A percentile compares a stretch with the other conserved stretches of the same genome.
Conservation (phyloP, 1,140 invertebrate genomes). For the Bombus pyrosoma region DNA sequence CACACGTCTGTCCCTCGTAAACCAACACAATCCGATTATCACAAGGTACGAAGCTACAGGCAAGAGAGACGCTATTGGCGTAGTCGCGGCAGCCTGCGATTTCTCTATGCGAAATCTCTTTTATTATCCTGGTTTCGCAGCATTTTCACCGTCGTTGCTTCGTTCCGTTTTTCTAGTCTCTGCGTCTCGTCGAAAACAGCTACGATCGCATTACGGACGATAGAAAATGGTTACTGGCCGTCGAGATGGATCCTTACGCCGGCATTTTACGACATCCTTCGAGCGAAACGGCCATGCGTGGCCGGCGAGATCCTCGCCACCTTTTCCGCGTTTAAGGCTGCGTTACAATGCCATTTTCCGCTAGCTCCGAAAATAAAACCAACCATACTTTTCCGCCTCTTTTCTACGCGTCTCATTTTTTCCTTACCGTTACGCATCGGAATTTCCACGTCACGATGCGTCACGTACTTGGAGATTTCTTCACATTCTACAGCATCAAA, state of each 20-base stretch:
- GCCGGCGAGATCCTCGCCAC: conserved; percentile 53
- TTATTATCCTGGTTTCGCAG: background rate
- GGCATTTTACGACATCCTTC: conserved; percentile 68
- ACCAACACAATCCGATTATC: conserved; percentile 4
- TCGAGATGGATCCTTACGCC: conserved; percentile 54
- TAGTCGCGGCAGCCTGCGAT: no score
- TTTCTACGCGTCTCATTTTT: background rate
- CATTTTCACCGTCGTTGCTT: background rate
- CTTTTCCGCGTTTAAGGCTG: conserved; percentile 36
- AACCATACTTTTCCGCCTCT: background rate
- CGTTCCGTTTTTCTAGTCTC: background rate
- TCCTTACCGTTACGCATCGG: background rate
- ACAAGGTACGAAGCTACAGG: background rate
- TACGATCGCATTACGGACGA: conserved; percentile 15
- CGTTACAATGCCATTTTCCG: conserved; percentile 8
- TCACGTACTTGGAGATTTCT: background rate
- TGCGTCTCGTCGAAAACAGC: background rate
- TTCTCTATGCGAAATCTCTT: background rate
- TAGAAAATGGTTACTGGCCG: conserved; percentile 48
- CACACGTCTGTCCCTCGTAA: conserved; percentile 39
- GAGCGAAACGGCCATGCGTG: conserved; percentile 66
- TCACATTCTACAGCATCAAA: background rate
- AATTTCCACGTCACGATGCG: background rate
- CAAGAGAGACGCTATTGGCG: background rate
- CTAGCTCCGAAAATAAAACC: background rate